phyloP scores from a whole-genome alignment of 2,113 vertebrate species.

The Amphilophus citrinellus region DNA sequence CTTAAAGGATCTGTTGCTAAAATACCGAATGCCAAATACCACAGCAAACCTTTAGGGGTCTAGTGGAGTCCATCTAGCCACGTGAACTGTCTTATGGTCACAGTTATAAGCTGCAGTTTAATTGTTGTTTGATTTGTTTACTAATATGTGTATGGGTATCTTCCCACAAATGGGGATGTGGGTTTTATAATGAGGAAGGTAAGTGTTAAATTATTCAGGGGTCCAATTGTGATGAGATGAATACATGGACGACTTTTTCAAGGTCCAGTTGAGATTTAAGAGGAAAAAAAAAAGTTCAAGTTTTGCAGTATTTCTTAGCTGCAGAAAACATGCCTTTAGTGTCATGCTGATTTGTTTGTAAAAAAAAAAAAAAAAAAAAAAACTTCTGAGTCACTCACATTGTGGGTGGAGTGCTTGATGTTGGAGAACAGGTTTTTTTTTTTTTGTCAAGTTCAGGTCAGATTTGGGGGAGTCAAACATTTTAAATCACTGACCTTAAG shows the following conservation, averaged over 20 bases:
- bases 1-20: too few relatives aligned
- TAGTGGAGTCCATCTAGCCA: background rate
- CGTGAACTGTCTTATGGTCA: background rate
- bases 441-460: background rate
- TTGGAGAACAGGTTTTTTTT: background rate
- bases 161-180: constrained; percentile 1
- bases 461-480: background rate
- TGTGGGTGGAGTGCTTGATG: background rate
- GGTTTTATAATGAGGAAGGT: background rate
- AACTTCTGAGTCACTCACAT: background rate
- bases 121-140: background rate
- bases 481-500: background rate
- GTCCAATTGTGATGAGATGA: background rate
- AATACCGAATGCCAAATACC: too few relatives aligned
- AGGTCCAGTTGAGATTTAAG: background rate
- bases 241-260: background rate
- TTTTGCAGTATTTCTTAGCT: background rate
- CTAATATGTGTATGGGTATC: background rate
- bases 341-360: background rate
- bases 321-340: background rate
- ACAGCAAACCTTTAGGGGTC: too few relatives aligned
- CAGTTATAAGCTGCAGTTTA: background rate
- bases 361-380: background rate
- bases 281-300: background rate
- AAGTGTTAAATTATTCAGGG: constrained; percentile 12